A percentile compares a stretch with the other conserved stretches of the same genome.
Conservation (phyloP, 2,888 invertebrate species). For the Limenitis camilla region DNA sequence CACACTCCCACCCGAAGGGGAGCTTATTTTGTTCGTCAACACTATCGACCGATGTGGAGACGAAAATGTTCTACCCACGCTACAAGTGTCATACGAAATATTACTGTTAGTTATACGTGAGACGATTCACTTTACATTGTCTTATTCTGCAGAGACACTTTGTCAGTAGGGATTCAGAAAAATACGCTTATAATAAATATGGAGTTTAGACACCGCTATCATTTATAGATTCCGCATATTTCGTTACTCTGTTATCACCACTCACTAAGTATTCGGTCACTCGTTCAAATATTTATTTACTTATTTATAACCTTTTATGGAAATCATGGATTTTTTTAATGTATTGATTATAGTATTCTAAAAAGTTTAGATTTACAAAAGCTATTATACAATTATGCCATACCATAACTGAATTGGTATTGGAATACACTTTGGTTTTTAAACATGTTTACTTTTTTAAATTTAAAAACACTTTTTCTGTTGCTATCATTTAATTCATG, state of each 20-base stretch:
- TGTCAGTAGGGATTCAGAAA: slow-evolving; percentile 45
- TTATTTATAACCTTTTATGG: too few species aligned
- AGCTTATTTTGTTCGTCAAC: slow-evolving; percentile 73
- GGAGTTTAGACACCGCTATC: slow-evolving; percentile 40
- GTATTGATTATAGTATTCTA: too few species aligned
- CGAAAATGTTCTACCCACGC: slow-evolving; percentile 52
- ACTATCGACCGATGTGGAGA: slow-evolving; percentile 66
- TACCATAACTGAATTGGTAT: too few species aligned
- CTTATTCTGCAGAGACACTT: slow-evolving; percentile 30
- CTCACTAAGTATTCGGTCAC: slow-evolving; percentile 35
- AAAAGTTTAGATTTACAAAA: too few species aligned
- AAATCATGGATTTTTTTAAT: too few species aligned
- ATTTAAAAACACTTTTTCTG: too few species aligned
- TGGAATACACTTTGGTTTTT: too few species aligned
- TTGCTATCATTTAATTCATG: too few species aligned
- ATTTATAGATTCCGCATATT: slow-evolving; percentile 28
- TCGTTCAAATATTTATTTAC: slow-evolving; percentile 42
- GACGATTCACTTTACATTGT: slow-evolving; percentile 50
- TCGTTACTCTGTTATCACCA: slow-evolving; percentile 27
- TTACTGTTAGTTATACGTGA: slow-evolving; percentile 43
- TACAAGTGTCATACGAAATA: slow-evolving; percentile 52
- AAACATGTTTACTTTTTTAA: too few species aligned
- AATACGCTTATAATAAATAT: slow-evolving; percentile 47
- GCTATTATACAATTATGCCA: too few species aligned
- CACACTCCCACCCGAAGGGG: slow-evolving; percentile 60